Percentiles rank a stretch among this genome's conserved stretches.
Conservation (phyloP, 1,140 invertebrate species). For the Andricus grossulariae region DNA sequence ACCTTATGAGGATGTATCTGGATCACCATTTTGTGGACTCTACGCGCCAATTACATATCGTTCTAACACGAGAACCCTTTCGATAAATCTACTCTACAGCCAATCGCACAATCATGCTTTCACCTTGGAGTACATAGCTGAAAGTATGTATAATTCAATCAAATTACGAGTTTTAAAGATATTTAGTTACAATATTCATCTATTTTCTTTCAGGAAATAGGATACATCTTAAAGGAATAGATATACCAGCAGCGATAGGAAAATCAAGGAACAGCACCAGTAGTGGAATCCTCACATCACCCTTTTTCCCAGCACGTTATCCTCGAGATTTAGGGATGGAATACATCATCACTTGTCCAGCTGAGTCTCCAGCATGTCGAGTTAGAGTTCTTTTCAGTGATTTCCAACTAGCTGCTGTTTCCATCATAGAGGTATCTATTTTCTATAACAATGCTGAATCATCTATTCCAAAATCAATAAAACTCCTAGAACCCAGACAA, state of each 20-base stretch:
- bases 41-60: slow-evolving; percentile 77
- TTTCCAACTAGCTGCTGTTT: slow-evolving; percentile 81
- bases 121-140: slow-evolving; percentile 80
- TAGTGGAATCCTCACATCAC: slow-evolving; percentile 78
- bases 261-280: slow-evolving; percentile 69
- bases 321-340: slow-evolving; percentile 82
- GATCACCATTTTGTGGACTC: slow-evolving; percentile 79
- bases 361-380: slow-evolving; percentile 75
- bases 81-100: slow-evolving; percentile 80
- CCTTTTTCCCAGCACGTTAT: slow-evolving; percentile 84
- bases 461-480: background rate
- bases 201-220: slow-evolving; percentile 78
- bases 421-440: slow-evolving; percentile 80
- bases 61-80: slow-evolving; percentile 80
- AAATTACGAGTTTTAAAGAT: background rate
- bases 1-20: slow-evolving; percentile 80
- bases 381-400: slow-evolving; percentile 83
- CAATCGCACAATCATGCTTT: slow-evolving; percentile 81
- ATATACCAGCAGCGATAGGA: slow-evolving; percentile 62
- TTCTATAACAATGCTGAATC: background rate
- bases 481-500: background rate
- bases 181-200: background rate
- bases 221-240: slow-evolving; percentile 77
- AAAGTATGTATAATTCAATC: slow-evolving; percentile 76
- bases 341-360: slow-evolving; percentile 79